Evolutionary conservation across 2,113 vertebrate genomes (phyloP).

Genomic region (Neotragus pygmaeus): DNA sequence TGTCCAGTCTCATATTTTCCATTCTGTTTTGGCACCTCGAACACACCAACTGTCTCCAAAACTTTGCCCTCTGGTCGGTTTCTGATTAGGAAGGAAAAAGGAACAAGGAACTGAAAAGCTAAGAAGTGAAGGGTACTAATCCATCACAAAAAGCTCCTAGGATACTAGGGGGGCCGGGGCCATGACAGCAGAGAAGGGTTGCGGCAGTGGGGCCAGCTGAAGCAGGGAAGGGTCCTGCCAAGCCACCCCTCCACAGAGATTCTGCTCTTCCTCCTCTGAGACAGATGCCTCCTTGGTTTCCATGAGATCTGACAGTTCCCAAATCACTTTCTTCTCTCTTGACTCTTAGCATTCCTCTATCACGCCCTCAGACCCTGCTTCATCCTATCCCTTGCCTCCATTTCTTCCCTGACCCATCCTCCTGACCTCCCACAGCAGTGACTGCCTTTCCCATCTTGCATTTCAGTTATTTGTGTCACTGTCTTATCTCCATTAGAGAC

Average conservation of each 20-base stretch:
- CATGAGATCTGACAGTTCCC: not conserved
- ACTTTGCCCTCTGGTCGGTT: constrained; percentile 95
- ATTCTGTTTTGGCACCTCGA: constrained; percentile 94
- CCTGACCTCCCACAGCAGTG: not conserved
- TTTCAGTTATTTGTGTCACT: not conserved
- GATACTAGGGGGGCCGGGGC: not conserved
- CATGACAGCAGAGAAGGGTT: not conserved
- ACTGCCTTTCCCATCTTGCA: not conserved
- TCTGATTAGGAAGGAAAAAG: constrained; percentile 79
- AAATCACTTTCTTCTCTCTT: not conserved
- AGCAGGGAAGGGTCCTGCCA: not conserved
- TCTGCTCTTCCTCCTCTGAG: not conserved
- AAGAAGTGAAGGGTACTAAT: not conserved
- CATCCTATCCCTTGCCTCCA: not conserved
- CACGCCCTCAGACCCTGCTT: not conserved
- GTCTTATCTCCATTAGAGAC: not conserved
- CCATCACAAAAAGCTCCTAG: not conserved
- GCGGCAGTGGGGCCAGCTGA: not conserved
- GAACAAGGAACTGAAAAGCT: constrained; percentile 38
- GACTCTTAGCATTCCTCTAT: not conserved
- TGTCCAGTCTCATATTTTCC: constrained; percentile 97
- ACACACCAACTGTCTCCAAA: constrained; percentile 93
- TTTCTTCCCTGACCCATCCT: not conserved
- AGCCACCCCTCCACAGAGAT: not conserved
- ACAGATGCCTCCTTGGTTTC: not conserved